Base-by-base conservation (phyloP, 2,888 invertebrate genomes). In the Stegana nigrithorax region DNA sequence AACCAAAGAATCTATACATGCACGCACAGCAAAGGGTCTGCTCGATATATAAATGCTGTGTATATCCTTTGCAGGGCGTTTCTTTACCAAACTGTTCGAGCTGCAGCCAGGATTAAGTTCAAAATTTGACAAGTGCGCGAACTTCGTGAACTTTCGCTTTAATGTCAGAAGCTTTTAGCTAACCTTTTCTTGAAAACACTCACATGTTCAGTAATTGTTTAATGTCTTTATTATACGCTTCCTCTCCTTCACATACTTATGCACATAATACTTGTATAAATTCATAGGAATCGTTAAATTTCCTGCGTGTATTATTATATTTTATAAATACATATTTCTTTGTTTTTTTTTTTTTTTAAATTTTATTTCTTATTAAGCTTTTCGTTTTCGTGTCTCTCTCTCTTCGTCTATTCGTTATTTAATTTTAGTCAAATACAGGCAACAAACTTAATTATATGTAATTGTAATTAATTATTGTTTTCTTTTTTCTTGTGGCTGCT, bases 381-480 rank as follows among this genome's bases (percentile, higher is more conserved):
- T 51, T 14, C 26, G 7, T 51, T 12, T 17, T 53, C 4, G 3
- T 53, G 17, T 53, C 7, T 26, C 17, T 17, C 17, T 29, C 10
- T 53, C 21, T 26, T 51, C 3, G 7, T 27, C 7, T 8, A 14
- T 36, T 47, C 27, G 36, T 21, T 19, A 45, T 29, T 55, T 21
- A 55, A 55, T 55, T 55, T 55, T 42, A 58, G 64, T 66, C 42
- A 59, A 67, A 56, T 73, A 73, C 71, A 71, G 73, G 71, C 75
- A 75, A 76, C 75, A 73, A 76, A 76, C 73, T 67, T 64, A 72
- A 66, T 72, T 71, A 59, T 59, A 55, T 62, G 50, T 60, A 51
- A 62, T 42, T 63, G 23, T 45, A 58, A 55, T 58, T 68, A 23
- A 61, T 17, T 47, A 51, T 32, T 36, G n/a, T 60, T 42, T 39